Evolutionary conservation across 2,888 invertebrate genomes (phyloP), one percentile per base, ranked within the genome.

Genomic region (Oligia strigilis): DNA sequence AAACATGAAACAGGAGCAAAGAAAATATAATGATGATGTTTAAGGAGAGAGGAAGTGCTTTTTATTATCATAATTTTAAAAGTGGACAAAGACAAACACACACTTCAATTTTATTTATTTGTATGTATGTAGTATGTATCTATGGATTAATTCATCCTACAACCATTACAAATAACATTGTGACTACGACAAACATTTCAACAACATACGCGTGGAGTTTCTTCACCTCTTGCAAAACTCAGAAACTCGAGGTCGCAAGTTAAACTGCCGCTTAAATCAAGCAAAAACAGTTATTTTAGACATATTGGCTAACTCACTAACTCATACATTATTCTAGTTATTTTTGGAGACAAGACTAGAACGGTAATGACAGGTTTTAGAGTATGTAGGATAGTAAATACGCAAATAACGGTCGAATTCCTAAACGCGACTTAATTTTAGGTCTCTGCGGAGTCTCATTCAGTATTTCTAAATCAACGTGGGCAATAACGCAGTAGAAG

Each of bases 191-290:
- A 79, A 71, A 79, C 14, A 84, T 89, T 87, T 79, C 87, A 72
- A 69, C 73, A 77, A 72, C 78, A 65, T 65, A 73, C 66, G 64
- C 71, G 29, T 43, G 60, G 58, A 75, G 84, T 90, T 90, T 88
- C 88, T 81, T 88, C 72, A 90, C 82, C 81, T 84, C 67, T 90
- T 90, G 73, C 84, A 55, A 85, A 79, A 88, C 58, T 11, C 17
- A 17, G 83, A 46, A 75, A 84, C 75, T 36, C 86, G 86, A 89
- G 88, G 89, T 81, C 85, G 78, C 6, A 17, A n/a, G 8, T 62
- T 43, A 64, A 60, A 49, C 62, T 40, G 52, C 58, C 75, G 75
- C 75, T 86, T 80, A 85, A 52, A 70, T 71, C 78, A 75, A 23
- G 77, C 76, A 69, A 82, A 80, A 83, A 64, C 71, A 66, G 36